These are phyloP conservation scores for Odontamblyopus rebecca DNA, from an alignment of 2,797 vertebrate species.

Conservation along the genomic window DNA sequence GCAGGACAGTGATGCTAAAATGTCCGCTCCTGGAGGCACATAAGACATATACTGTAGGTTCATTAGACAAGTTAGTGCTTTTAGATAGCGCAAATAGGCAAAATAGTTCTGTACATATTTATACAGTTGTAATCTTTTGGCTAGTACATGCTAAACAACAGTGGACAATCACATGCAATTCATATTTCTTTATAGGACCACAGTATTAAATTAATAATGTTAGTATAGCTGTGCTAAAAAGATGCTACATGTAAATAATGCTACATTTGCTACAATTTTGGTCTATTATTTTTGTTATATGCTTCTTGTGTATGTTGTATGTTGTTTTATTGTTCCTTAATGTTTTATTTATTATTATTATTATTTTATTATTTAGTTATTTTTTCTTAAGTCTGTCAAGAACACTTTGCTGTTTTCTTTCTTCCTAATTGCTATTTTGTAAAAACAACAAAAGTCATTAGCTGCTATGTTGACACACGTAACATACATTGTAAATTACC, in stretches of 20 bases:
- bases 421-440: too few relatives aligned
- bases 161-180: conserved; percentile 4
- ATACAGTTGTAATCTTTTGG: conserved; percentile 20
- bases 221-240: background rate
- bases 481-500: background rate
- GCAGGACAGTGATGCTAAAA: conserved; percentile 60
- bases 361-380: too few relatives aligned
- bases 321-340: background rate
- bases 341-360: background rate
- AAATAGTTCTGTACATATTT: conserved; percentile 22
- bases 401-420: too few relatives aligned
- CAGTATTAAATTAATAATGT: background rate
- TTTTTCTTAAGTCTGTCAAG: too few relatives aligned
- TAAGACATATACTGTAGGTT: conserved; percentile 60
- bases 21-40: conserved; percentile 64
- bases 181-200: background rate
- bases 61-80: conserved; percentile 40
- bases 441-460: too few relatives aligned
- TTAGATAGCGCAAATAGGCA: conserved; percentile 32
- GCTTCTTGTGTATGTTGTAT: background rate
- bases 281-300: background rate
- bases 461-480: too few relatives aligned
- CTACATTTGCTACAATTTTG: background rate
- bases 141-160: conserved; percentile 13
- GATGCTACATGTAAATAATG: background rate